A percentile compares a stretch with the other conserved stretches of the same genome.
These are phyloP conservation scores for Nemoura dubitans DNA, from an alignment of 2,888 invertebrate genomes.

Conservation along the genomic window DNA sequence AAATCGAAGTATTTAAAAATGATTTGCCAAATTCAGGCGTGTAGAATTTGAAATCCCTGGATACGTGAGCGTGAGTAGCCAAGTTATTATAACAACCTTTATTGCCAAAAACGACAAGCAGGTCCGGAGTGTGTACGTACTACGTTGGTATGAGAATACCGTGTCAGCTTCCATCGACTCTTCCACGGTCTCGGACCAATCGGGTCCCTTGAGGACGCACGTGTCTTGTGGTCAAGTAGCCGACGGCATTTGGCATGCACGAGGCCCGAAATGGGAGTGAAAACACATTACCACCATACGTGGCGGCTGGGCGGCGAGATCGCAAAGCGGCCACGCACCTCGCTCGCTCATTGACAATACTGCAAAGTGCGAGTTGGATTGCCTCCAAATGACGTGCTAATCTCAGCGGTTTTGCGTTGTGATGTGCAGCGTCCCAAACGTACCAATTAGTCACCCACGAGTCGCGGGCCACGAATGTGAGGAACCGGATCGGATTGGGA, in stretches of 20 bases:
- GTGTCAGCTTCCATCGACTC: neutral
- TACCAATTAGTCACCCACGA: neutral
- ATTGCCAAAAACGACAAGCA: neutral
- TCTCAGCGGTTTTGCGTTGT: neutral
- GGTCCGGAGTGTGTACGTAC: neutral
- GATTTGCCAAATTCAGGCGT: neutral
- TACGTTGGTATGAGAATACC: neutral
- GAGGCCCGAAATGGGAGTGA: slow-evolving; percentile 7
- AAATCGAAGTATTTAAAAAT: neutral
- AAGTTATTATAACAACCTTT: no score
- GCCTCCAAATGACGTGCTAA: neutral
- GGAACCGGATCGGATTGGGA: neutral
- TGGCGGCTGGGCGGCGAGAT: neutral
- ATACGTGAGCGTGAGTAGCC: neutral
- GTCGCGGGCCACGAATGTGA: neutral
- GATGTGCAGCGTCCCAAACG: neutral
- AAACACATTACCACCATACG: neutral
- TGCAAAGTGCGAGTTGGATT: neutral
- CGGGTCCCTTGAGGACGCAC: neutral
- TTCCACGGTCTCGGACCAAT: neutral
- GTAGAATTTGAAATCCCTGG: neutral
- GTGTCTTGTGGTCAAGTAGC: neutral
- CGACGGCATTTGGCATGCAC: neutral
- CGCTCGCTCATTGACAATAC: neutral
- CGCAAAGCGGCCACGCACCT: neutral